These are phyloP conservation scores for Entomyzon cyanotis DNA, from an alignment of 2,113 vertebrate genomes.

Conservation along the genomic window DNA sequence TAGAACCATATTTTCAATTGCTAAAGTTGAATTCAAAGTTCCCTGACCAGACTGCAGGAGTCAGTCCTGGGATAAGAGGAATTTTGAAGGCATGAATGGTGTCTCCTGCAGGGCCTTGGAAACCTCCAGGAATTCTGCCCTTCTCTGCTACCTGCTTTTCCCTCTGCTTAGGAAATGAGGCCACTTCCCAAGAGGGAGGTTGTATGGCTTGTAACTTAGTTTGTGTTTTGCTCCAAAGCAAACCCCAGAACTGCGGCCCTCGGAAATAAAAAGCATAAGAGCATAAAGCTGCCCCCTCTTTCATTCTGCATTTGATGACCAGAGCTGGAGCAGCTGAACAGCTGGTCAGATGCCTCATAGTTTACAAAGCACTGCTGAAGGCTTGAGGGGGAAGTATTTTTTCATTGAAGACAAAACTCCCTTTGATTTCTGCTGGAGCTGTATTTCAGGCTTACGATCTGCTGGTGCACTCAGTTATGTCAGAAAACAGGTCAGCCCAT, in stretches of 20 bases:
- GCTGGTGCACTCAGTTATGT: not conserved
- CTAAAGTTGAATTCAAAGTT: not conserved
- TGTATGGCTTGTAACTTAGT: not conserved
- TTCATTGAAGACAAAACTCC: not conserved
- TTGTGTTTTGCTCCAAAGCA: not conserved
- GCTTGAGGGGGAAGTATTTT: not conserved
- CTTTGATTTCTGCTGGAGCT: not conserved
- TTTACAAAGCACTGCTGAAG: not conserved
- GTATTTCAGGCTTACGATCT: not conserved
- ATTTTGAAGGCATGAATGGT: accelerated
- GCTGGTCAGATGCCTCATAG: not conserved
- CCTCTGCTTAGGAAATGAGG: not conserved
- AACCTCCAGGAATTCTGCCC: not conserved
- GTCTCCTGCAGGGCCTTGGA: not conserved
- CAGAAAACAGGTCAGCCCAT: not conserved
- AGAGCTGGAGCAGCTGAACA: not conserved
- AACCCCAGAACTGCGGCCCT: not conserved
- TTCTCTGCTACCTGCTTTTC: not conserved
- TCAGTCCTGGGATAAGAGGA: not conserved
- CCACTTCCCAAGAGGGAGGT: not conserved
- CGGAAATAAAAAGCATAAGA: not conserved
- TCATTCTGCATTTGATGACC: not conserved
- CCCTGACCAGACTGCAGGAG: not conserved
- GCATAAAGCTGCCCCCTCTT: not conserved
- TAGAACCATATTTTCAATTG: not conserved